These are phyloP conservation scores for Neogale vison DNA, from an alignment of 2,113 vertebrate species.

Conservation along the genomic window DNA sequence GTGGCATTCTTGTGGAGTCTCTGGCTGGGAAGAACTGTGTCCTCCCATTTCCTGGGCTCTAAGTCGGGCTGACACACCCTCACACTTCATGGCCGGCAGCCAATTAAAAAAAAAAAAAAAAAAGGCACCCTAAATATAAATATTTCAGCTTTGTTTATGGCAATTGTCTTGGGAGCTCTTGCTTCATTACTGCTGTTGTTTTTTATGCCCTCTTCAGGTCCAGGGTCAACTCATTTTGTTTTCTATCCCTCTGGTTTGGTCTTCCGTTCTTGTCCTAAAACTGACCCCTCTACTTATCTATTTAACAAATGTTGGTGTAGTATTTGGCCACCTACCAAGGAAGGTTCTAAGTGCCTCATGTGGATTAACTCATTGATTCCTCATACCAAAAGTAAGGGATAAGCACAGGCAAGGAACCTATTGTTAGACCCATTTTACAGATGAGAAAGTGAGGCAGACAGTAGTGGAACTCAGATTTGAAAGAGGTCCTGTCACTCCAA, in stretches of 20 bases:
- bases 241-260: background rate
- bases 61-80: background rate
- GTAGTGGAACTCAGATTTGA: background rate
- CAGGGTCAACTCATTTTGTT: background rate
- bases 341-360: background rate
- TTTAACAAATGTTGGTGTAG: background rate
- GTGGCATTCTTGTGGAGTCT: background rate
- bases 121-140: background rate
- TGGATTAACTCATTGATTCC: background rate
- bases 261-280: background rate
- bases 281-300: background rate
- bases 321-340: background rate
- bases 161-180: background rate
- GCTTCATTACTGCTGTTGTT: background rate
- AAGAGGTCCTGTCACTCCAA: background rate
- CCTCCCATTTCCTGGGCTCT: background rate
- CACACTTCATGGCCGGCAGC: background rate
- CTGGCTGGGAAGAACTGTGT: background rate
- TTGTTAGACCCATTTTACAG: slow-evolving; percentile 6
- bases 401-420: background rate
- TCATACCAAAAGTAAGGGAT: background rate
- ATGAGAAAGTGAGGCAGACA: background rate
- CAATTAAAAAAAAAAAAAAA: background rate
- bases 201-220: background rate
- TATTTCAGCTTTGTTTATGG: background rate